A percentile compares a stretch with the other conserved stretches of the same genome.
phyloP scores from a whole-genome alignment of 53 echinoderm and acorn worm genomes.

The Temnopleurus reevesii region DNA sequence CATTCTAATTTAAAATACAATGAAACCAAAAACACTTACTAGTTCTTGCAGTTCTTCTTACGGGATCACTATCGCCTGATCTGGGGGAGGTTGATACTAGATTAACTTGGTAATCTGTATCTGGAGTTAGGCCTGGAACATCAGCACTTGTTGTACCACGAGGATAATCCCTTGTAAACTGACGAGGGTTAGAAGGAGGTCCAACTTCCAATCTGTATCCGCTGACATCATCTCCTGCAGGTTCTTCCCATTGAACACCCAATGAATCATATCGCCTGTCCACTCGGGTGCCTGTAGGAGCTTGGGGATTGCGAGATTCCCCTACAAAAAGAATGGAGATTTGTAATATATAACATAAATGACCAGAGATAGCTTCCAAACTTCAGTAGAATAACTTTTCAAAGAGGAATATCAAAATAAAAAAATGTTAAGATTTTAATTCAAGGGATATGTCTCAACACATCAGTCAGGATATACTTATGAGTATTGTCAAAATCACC shows the following conservation, averaged over 20 bases:
- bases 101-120: constrained; percentile 3
- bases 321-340: too few species aligned
- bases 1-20: too few species aligned
- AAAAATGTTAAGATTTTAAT: too few species aligned
- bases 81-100: background rate
- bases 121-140: background rate
- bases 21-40: too few species aligned
- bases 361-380: too few species aligned
- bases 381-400: too few species aligned
- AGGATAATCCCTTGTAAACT: background rate
- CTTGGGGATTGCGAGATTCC: background rate
- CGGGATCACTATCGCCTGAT: background rate
- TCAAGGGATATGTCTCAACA: too few species aligned
- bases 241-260: background rate
- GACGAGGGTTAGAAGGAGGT: background rate
- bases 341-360: too few species aligned
- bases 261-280: background rate
- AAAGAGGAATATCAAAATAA: too few species aligned
- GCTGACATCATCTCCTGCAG: background rate
- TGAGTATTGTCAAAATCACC: too few species aligned
- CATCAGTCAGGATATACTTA: too few species aligned
- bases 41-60: background rate
- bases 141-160: background rate
- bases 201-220: constrained; percentile 2
- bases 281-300: background rate